Evolutionary conservation across 2,888 invertebrate genomes (phyloP).

Genomic region (Troglohyphantes excavatus): DNA sequence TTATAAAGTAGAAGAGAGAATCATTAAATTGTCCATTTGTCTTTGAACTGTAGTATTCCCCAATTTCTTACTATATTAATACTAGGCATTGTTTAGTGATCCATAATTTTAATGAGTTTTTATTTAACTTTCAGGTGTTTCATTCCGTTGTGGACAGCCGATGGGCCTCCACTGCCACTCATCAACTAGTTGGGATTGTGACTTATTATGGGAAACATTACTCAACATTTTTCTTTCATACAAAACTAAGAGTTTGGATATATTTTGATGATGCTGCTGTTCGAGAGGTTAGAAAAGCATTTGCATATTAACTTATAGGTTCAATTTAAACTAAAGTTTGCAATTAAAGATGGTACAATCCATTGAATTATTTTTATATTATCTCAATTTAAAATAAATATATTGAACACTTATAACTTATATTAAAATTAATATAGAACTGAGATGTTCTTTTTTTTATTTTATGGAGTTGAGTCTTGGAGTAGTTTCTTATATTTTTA

Average conservation of each 20-base stretch:
- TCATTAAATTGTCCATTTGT: not conserved
- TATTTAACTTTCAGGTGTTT: conserved; percentile 85
- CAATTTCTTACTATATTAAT: too few species aligned
- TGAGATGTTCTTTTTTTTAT: too few species aligned
- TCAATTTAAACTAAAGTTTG: too few species aligned
- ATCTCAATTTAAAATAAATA: too few species aligned
- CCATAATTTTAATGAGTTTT: not conserved
- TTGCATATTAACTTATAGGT: not conserved
- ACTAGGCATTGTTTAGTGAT: too few species aligned
- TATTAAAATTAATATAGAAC: too few species aligned
- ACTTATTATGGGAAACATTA: conserved; percentile 99
- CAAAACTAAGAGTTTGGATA: conserved; percentile 94
- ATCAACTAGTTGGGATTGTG: conserved; percentile 95
- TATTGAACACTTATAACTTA: too few species aligned
- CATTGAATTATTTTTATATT: not conserved
- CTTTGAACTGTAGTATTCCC: too few species aligned
- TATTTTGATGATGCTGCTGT: conserved; percentile 98
- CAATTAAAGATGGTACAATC: too few species aligned
- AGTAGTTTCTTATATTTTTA: too few species aligned
- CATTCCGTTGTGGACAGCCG: conserved; percentile 93
- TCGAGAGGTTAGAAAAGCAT: conserved; percentile 87
- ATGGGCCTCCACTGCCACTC: conserved; percentile 91
- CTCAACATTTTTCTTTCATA: conserved; percentile 97
- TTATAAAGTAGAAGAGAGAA: not conserved
- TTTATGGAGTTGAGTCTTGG: too few species aligned